These are phyloP conservation scores for Nothocercus julius DNA, from an alignment of 2,113 vertebrate species.

Conservation along the genomic window DNA sequence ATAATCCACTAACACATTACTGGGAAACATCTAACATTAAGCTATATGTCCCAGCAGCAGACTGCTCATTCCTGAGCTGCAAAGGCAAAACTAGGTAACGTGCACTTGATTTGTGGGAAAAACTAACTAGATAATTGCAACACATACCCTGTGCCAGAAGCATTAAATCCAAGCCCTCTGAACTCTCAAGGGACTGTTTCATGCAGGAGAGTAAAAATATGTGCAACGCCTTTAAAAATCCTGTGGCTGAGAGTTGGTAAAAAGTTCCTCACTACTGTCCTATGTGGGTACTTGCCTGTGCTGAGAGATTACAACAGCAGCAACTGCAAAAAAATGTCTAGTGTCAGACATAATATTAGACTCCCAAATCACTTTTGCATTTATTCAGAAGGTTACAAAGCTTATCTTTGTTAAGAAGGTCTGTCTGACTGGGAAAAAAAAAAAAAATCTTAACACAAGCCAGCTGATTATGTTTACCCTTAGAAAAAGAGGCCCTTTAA, in stretches of 20 bases:
- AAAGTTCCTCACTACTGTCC: neutral
- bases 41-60: neutral
- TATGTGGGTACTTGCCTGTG: neutral
- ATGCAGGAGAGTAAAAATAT: conserved; percentile 9
- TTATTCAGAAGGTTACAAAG: neutral
- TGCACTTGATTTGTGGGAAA: neutral
- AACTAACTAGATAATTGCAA: neutral
- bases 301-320: neutral
- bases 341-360: neutral
- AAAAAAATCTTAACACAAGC: no score
- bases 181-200: neutral
- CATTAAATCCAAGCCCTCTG: conserved; percentile 34
- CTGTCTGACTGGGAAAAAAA: neutral
- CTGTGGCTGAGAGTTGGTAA: neutral
- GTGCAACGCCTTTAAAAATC: conserved; percentile 9
- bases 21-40: neutral
- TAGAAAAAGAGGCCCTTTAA: neutral
- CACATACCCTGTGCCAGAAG: neutral
- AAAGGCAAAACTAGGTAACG: neutral
- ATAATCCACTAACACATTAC: neutral
- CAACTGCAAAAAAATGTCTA: neutral
- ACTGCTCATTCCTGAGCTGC: neutral
- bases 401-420: neutral
- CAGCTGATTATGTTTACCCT: neutral
- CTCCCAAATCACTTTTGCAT: neutral